Conservation (phyloP, 2,113 vertebrate species). For the Rhinolophus ferrumequinum region DNA sequence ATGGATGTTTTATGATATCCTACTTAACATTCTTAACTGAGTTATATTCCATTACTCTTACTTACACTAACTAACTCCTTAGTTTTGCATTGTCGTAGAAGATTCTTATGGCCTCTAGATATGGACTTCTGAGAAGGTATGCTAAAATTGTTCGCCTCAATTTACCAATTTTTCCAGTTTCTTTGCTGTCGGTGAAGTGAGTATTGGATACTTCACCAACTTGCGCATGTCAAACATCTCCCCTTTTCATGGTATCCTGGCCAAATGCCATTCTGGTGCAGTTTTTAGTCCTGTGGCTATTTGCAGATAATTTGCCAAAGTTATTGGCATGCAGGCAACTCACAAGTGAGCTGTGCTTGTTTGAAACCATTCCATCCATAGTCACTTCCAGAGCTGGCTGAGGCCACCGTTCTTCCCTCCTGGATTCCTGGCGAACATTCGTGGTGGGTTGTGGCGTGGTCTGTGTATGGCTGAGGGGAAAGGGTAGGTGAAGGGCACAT, state of each 20-base stretch:
- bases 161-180: background rate
- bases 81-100: background rate
- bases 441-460: background rate
- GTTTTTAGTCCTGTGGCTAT: background rate
- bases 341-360: background rate
- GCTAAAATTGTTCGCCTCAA: background rate
- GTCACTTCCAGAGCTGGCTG: background rate
- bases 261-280: background rate
- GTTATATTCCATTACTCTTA: background rate
- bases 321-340: background rate
- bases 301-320: background rate
- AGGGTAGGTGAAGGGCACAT: background rate
- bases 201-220: background rate
- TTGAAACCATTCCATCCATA: background rate
- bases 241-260: background rate
- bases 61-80: background rate
- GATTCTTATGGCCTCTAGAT: background rate
- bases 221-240: background rate
- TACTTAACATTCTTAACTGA: background rate
- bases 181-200: background rate
- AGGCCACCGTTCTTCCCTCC: background rate
- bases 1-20: background rate
- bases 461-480: background rate
- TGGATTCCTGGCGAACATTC: background rate
- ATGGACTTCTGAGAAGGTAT: background rate